Evolutionary conservation across 2,113 vertebrate species (phyloP), one percentile per base, ranked within the genome.

Genomic region (Abramis brama): DNA sequence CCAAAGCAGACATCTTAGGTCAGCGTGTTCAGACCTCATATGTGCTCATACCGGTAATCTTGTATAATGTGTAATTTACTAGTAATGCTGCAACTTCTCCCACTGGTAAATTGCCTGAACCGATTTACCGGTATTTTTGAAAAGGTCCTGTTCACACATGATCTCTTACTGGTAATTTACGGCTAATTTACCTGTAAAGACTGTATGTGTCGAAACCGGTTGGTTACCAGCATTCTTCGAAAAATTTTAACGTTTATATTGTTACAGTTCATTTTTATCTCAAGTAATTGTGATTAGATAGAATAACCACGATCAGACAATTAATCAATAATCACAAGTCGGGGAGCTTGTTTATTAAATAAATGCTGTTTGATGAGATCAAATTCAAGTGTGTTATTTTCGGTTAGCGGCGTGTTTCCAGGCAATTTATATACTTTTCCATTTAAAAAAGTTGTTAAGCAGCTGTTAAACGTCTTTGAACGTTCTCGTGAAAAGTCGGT

Each of bases 401-500:
- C n/a, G 2, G 1, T 50, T 27, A 75, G 5, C 71, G 6, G 23
- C 6, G 17, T 27, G 43, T 74, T 74, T 45, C 15, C 5, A 79
- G 43, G 19, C 23, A 64, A 21, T 43, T 33, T 25, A 81, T 47
- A 52, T 60, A 62, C 11, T 59, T 60, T 59, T 86, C 36, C 66
- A 62, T 57, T 45, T 10, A 15, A 80, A 81, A 64, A 50, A 70
- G 36, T n/a, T 83, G n/a, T n/a, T n/a, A 33, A 74, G 21, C 47
- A n/a, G 33, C 79, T 52, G 39, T 71, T 73, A 57, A 86, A 75
- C 55, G 23, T 52, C 84, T 86, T 78, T 89, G 77, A 85, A 15
- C 75, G 50, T 79, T 80, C 73, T 88, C 83, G 77, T 79, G 76
- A 86, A 79, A 88, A 79, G 50, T 85, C 64, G 33, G 47, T 81